phyloP scores from a whole-genome alignment of 2,113 vertebrate genomes.

The Rhinopomastus cyanomelas region DNA sequence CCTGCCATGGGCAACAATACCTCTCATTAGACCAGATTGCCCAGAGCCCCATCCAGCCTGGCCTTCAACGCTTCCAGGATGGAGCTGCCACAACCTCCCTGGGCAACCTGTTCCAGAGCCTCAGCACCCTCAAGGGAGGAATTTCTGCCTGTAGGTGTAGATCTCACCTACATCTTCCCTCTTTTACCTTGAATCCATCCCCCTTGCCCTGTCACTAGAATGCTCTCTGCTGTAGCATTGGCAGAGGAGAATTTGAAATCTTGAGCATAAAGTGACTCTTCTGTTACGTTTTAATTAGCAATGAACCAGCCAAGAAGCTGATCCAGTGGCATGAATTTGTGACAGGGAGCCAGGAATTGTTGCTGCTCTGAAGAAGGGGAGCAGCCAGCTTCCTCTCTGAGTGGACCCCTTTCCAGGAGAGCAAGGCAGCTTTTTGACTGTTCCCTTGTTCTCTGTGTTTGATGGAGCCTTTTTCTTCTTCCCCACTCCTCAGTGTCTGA shows the following conservation, averaged over 20 bases:
- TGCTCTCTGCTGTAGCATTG: background rate
- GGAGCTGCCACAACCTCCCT: too few relatives aligned
- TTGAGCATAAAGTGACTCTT: background rate
- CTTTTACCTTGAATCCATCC: too few relatives aligned
- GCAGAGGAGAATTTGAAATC: background rate
- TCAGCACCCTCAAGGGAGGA: too few relatives aligned
- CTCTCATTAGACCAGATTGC: too few relatives aligned
- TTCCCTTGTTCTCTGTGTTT: background rate
- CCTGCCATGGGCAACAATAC: too few relatives aligned
- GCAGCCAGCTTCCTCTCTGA: background rate
- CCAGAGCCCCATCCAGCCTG: too few relatives aligned
- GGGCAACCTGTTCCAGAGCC: too few relatives aligned
- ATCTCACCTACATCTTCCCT: too few relatives aligned
- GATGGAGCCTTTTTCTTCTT: background rate
- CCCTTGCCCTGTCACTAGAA: too few relatives aligned
- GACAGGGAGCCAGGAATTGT: background rate
- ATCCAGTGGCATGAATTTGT: background rate
- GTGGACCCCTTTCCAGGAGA: background rate
- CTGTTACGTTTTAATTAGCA: slow-evolving; percentile 6
- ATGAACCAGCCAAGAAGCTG: background rate
- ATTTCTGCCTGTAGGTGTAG: too few relatives aligned
- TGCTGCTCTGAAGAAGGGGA: background rate
- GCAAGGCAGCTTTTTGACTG: background rate
- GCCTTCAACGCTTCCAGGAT: too few relatives aligned
- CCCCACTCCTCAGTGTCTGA: background rate